A percentile compares a stretch with the other conserved stretches of the same genome.
phyloP scores from a whole-genome alignment of 2,113 vertebrate genomes.

The Gila orcuttii region DNA sequence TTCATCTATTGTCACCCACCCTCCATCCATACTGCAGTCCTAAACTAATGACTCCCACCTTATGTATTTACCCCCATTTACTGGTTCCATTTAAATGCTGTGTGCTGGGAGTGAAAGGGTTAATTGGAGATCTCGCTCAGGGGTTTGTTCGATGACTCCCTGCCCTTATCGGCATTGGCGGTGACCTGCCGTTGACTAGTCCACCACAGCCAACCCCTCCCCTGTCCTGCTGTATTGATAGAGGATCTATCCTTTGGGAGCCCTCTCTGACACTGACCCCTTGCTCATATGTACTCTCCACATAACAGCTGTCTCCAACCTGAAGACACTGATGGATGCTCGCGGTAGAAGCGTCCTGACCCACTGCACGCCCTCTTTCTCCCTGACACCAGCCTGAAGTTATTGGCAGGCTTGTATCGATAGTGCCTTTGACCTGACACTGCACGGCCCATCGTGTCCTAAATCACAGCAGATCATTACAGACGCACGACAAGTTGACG shows the following conservation, averaged over 20 bases:
- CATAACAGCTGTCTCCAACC: conserved; percentile 24
- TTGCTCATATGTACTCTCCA: conserved; percentile 21
- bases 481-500: conserved; percentile 6
- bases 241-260: conserved; percentile 29
- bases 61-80: conserved; percentile 37
- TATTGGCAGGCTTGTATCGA: conserved; percentile 52
- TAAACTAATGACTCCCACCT: conserved; percentile 26
- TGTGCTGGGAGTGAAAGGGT: conserved; percentile 68
- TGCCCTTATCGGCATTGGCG: conserved; percentile 75
- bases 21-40: conserved; percentile 62
- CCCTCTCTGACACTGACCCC: conserved; percentile 39
- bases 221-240: conserved; percentile 31
- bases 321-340: conserved; percentile 40
- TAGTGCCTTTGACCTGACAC: conserved; percentile 46
- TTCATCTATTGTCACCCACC: neutral
- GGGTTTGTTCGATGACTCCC: conserved; percentile 73
- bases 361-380: neutral
- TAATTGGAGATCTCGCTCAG: conserved; percentile 76
- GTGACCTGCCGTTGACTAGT: conserved; percentile 70
- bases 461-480: conserved; percentile 43
- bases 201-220: conserved; percentile 42
- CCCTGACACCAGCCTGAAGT: conserved; percentile 11
- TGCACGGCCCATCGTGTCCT: conserved; percentile 19
- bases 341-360: conserved; percentile 21
- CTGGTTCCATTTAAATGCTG: conserved; percentile 65